These are phyloP conservation scores for Neomicropteryx cornuta DNA, from an alignment of 1,140 invertebrate genomes.

Conservation along the genomic window DNA sequence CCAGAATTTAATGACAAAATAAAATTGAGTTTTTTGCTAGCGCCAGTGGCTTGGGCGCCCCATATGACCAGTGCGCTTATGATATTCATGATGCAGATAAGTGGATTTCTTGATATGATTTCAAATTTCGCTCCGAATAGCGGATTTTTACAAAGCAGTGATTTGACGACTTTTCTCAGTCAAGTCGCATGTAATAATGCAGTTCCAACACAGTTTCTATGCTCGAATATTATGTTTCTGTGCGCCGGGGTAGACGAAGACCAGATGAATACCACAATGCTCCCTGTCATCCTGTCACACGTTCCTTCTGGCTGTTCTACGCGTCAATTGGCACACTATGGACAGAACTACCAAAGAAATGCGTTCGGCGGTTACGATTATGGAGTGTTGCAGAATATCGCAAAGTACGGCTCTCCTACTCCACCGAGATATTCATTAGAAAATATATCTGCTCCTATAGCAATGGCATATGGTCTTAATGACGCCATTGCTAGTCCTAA, in stretches of 20 bases:
- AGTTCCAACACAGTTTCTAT: constrained; percentile 46
- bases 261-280: constrained; percentile 53
- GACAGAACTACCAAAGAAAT: constrained; percentile 43
- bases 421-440: constrained; percentile 57
- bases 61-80: constrained; percentile 61
- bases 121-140: constrained; percentile 46
- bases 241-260: constrained; percentile 54
- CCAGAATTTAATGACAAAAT: constrained; percentile 58
- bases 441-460: constrained; percentile 55
- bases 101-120: constrained; percentile 45
- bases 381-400: constrained; percentile 42
- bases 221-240: constrained; percentile 53
- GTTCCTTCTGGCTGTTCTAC: constrained; percentile 71
- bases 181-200: constrained; percentile 49
- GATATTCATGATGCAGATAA: constrained; percentile 43
- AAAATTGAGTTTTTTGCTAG: constrained; percentile 51
- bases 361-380: constrained; percentile 56
- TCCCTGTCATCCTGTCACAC: constrained; percentile 61
- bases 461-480: constrained; percentile 54
- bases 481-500: constrained; percentile 55
- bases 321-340: constrained; percentile 60
- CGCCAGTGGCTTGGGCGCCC: constrained; percentile 60
- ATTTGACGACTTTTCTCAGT: constrained; percentile 45
- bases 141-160: constrained; percentile 54
- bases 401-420: constrained; percentile 40